Evolutionary conservation across 2,113 vertebrate genomes (phyloP).

Genomic region (Chloebia gouldiae): DNA sequence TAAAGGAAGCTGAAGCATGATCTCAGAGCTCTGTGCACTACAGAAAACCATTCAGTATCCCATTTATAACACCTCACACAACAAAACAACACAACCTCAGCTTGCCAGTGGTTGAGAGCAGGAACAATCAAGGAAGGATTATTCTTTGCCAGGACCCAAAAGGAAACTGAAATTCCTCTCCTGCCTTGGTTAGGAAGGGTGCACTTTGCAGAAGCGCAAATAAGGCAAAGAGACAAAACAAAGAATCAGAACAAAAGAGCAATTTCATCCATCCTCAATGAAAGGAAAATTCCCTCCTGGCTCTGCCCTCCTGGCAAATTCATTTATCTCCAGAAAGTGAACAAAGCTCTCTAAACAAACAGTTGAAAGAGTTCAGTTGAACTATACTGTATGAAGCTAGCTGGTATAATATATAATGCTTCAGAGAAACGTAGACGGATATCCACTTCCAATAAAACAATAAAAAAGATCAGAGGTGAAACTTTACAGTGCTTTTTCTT

Average conservation of each 20-base stretch:
- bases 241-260: neutral
- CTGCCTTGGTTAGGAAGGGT: neutral
- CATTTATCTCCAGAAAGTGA: neutral
- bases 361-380: neutral
- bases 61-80: neutral
- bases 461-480: neutral
- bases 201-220: neutral
- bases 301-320: neutral
- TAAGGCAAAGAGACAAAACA: neutral
- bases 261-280: neutral
- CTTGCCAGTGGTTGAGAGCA: neutral
- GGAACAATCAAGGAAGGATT: neutral
- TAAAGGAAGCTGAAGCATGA: neutral
- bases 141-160: neutral
- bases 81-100: neutral
- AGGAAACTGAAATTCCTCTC: neutral
- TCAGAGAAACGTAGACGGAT: neutral
- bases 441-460: neutral
- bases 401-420: neutral
- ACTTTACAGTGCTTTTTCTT: neutral
- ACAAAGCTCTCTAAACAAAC: neutral
- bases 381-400: neutral
- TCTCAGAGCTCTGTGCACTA: neutral
- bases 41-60: neutral
- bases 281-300: neutral